These are phyloP conservation scores for Zootermopsis nevadensis DNA, from an alignment of 2,888 invertebrate genomes.

Conservation along the genomic window DNA sequence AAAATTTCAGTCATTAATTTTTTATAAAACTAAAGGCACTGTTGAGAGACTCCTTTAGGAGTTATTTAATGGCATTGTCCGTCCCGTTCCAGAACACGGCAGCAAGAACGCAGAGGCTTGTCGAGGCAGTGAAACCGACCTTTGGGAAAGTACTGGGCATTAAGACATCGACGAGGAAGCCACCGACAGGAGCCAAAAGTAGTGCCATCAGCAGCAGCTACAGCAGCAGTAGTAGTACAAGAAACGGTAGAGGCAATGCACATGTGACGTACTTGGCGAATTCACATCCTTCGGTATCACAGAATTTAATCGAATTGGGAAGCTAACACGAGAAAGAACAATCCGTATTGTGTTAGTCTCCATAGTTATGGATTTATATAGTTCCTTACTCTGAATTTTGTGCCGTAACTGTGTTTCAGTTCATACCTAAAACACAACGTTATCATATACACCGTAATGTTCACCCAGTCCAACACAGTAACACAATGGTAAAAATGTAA, in stretches of 20 bases:
- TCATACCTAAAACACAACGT: no score
- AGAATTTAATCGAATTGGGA: not conserved
- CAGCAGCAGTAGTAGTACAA: not conserved
- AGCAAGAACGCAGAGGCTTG: constrained; percentile 76
- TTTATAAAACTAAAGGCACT: no score
- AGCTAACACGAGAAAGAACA: not conserved
- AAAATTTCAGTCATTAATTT: no score
- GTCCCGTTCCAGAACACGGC: constrained; percentile 82
- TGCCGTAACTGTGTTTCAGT: not conserved
- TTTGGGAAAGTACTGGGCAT: constrained; percentile 79
- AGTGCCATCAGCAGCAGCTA: not conserved
- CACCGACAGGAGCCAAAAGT: not conserved
- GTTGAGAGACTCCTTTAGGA: no score
- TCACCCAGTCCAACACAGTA: no score
- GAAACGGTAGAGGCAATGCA: not conserved
- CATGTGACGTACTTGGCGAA: no score
- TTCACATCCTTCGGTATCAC: not conserved
- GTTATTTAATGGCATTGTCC: no score
- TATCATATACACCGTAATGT: no score
- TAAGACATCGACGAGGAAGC: constrained; percentile 12
- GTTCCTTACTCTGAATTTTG: not conserved
- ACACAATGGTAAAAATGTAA: no score
- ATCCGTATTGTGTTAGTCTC: not conserved
- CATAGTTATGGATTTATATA: not conserved
- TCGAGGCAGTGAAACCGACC: constrained; percentile 80